Evolutionary conservation across 2,113 vertebrate genomes (phyloP), one percentile per base, ranked within the genome.

Genomic region (Neogobius melanostomus): DNA sequence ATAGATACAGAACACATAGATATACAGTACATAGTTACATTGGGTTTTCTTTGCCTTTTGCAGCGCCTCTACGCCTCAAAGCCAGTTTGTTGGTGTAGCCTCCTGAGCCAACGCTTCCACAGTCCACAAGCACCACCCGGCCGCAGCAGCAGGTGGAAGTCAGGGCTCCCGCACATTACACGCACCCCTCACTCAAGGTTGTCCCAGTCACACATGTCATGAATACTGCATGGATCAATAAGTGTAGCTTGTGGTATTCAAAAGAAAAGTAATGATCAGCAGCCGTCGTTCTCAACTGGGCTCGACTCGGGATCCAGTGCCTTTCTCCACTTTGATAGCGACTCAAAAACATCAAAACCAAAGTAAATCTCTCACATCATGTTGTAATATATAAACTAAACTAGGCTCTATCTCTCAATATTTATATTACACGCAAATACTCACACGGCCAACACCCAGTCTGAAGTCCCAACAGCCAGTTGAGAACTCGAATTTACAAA

Each of bases 11-110:
- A 87, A 90, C 85, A 48, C 74, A 76, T 61, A 86, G 85, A 88
- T 89, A 89, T 89, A 88, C 85, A 89, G 89, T 87, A 90, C 89
- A 88, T 86, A 84, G 85, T 88, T 88, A 89, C 85, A 88, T 85
- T 85, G 77, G 77, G 75, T 75, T 76, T 68, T 68, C 81, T 82
- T 82, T 76, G 66, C 66, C 71, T 87, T 77, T 66, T 64, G 64
- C 78, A 77, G 72, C 36, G 46, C 76, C 81, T 82, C 78, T 85
- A 59, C 6, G 2, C 65, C 69, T 70, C 14, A 65, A 72, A 81
- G 75, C 80, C 42, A 28, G 82, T 82, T 60, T 72, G 51, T 75
- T 80, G 81, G 70, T 82, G 74, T 80, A 8, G n/a, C 75, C 80
- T 85, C 74, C 59, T 61, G 59, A 71, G 69, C 66, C 76, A 66